These are phyloP conservation scores for Pediacus dermestoides DNA, from an alignment of 2,888 invertebrate genomes.

Conservation along the genomic window DNA sequence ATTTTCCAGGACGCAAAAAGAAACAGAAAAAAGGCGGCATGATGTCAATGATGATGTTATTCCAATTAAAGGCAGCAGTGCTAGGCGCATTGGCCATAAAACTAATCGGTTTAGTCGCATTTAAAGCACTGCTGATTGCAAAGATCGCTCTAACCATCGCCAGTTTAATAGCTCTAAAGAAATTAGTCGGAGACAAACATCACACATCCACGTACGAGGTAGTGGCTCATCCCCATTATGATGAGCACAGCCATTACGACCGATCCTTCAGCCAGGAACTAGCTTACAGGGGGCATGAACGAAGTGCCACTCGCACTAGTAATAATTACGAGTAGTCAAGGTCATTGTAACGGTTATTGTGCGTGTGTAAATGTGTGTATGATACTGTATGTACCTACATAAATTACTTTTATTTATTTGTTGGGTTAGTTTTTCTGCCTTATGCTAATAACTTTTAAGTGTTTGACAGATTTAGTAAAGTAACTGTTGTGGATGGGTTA, in stretches of 20 bases:
- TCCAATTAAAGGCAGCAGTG: conserved; percentile 76
- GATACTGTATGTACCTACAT: no score
- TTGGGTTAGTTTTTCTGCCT: no score
- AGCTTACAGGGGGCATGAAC: conserved; percentile 60
- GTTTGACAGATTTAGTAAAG: no score
- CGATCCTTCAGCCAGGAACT: conserved; percentile 63
- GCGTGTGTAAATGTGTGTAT: no score
- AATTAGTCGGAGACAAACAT: conserved; percentile 68
- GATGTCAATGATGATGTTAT: conserved; percentile 69
- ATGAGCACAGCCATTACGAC: conserved; percentile 61
- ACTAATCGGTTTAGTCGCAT: conserved; percentile 71
- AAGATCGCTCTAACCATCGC: conserved; percentile 79
- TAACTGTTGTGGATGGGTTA: no score
- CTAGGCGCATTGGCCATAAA: conserved; percentile 75
- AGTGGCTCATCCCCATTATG: conserved; percentile 54
- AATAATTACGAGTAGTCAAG: no score
- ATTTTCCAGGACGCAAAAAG: conserved; percentile 67
- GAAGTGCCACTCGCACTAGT: no score
- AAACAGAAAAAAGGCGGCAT: conserved; percentile 61
- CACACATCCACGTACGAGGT: conserved; percentile 74
- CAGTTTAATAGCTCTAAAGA: conserved; percentile 68
- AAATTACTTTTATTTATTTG: no score
- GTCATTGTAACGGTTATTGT: no score
- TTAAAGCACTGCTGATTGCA: conserved; percentile 80
- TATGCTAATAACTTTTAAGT: no score